Conservation (phyloP, 2,797 vertebrate species). For the Siniperca scherzeri region DNA sequence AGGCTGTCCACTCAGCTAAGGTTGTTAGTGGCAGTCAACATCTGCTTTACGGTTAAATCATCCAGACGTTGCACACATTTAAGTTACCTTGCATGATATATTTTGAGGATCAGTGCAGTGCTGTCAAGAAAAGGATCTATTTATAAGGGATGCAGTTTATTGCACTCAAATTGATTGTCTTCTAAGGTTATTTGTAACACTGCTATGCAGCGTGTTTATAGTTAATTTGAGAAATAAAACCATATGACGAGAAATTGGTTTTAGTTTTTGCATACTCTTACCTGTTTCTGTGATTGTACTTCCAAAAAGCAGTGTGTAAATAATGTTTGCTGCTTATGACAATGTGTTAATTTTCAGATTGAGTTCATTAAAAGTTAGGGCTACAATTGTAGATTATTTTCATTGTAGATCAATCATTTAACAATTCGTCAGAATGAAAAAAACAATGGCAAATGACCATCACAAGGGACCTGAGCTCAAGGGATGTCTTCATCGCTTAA, state of each 20-base stretch:
- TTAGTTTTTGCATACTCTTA: background rate
- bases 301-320: background rate
- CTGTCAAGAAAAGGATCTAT: constrained; percentile 14
- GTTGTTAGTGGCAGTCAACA: constrained; percentile 1
- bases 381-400: background rate
- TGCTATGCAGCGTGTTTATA: background rate
- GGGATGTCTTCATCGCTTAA: background rate
- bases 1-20: background rate
- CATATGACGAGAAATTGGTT: background rate
- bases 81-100: constrained; percentile 10
- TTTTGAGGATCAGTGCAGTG: constrained; percentile 18
- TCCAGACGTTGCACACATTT: constrained; percentile 32
- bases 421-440: background rate
- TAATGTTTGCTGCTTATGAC: background rate
- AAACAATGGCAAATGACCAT: background rate
- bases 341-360: background rate
- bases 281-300: background rate
- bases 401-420: background rate
- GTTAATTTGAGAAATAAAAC: background rate
- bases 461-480: background rate
- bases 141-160: background rate
- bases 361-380: background rate
- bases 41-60: constrained; percentile 13
- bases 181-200: background rate
- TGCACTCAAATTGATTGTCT: background rate